Conservation (phyloP, 1,140 invertebrate species). For the Calycopis cecrops region DNA sequence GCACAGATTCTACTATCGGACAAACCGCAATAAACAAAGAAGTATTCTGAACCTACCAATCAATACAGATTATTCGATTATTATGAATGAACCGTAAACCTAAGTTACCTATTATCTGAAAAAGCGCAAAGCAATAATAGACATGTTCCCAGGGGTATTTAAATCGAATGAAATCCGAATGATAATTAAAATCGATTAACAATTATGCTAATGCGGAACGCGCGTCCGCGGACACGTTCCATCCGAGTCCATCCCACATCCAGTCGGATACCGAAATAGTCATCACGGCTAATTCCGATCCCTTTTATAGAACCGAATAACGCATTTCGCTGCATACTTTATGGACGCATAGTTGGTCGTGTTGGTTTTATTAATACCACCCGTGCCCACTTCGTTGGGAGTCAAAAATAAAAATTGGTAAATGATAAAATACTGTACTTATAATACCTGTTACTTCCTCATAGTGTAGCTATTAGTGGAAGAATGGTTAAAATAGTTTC, state of each 20-base stretch:
- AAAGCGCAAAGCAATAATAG: not conserved
- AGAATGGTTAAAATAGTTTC: too few relatives aligned
- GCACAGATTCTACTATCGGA: too few relatives aligned
- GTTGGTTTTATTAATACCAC: not conserved
- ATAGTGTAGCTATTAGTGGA: too few relatives aligned
- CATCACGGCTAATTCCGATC: slow-evolving; percentile 36
- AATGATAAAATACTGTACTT: too few relatives aligned
- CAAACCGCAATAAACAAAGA: too few relatives aligned
- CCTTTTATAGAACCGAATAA: slow-evolving; percentile 55
- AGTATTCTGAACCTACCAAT: too few relatives aligned
- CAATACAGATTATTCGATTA: too few relatives aligned
- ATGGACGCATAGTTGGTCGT: slow-evolving; percentile 6
- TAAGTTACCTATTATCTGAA: too few relatives aligned
- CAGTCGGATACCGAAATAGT: slow-evolving; percentile 40
- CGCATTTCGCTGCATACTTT: slow-evolving; percentile 6
- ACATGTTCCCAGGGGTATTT: not conserved
- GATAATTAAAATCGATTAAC: slow-evolving; percentile 10
- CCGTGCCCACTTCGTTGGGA: too few relatives aligned
- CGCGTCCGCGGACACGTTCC: slow-evolving; percentile 19
- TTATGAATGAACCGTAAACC: too few relatives aligned
- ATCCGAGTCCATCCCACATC: slow-evolving; percentile 19
- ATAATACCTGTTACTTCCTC: too few relatives aligned
- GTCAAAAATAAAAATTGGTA: too few relatives aligned
- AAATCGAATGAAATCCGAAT: not conserved
- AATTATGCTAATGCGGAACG: slow-evolving; percentile 14